Evolutionary conservation across 1,140 invertebrate species (phyloP).

Genomic region (Brachionus asplanchnoidis): DNA sequence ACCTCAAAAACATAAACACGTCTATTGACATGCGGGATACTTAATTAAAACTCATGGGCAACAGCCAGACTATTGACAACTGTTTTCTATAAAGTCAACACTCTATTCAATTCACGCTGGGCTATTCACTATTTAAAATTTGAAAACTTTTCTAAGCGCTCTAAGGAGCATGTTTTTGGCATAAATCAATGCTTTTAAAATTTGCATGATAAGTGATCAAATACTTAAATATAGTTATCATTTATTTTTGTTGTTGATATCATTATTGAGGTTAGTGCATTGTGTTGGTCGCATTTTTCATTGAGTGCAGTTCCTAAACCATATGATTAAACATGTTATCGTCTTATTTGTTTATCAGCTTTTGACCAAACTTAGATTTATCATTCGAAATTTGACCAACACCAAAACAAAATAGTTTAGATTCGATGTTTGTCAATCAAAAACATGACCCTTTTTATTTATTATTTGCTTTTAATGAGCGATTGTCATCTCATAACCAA

Average conservation of each 20-base stretch:
- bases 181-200: not conserved
- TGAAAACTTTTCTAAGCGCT: not conserved
- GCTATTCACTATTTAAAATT: not conserved
- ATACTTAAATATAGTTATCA: conserved; percentile 17
- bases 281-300: not conserved
- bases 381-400: not conserved
- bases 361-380: not conserved
- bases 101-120: not conserved
- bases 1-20: not conserved
- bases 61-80: not conserved
- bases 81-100: not conserved
- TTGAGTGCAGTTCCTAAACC: not conserved
- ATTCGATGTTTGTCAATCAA: conserved; percentile 35
- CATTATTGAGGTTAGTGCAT: conserved; percentile 8
- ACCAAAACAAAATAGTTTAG: not conserved
- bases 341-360: conserved; percentile 32
- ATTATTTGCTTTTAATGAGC: conserved; percentile 17
- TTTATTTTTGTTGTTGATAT: not conserved
- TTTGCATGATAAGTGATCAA: conserved; percentile 9
- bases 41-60: not conserved
- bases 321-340: conserved; percentile 32
- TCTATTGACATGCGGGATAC: not conserved
- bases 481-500: not conserved
- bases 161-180: not conserved
- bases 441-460: conserved; percentile 23